phyloP scores from a whole-genome alignment of 2,113 vertebrate genomes.

The Nycticebus coucang region DNA sequence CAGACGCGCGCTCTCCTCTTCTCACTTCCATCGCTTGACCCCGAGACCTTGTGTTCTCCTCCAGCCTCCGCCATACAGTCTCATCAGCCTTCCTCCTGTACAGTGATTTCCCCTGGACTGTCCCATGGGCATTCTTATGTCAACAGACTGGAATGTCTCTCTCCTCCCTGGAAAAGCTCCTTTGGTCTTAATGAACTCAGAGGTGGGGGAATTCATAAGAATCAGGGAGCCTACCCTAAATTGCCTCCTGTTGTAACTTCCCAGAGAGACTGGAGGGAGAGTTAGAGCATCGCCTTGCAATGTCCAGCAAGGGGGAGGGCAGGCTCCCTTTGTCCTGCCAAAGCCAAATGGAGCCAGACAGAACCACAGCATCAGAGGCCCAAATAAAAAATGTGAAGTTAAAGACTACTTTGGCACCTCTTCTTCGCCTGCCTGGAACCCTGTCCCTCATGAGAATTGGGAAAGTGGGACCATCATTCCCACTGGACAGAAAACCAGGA shows the following conservation, averaged over 20 bases:
- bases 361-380: background rate
- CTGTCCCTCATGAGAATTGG: background rate
- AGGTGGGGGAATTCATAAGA: slow-evolving; percentile 32
- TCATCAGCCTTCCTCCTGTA: background rate
- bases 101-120: background rate
- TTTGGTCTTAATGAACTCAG: slow-evolving; percentile 31
- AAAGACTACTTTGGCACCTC: fast-evolving
- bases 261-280: background rate
- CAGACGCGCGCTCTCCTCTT: background rate
- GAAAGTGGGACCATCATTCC: too few relatives aligned
- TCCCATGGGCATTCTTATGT: background rate
- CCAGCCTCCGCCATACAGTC: background rate
- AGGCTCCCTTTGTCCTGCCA: background rate
- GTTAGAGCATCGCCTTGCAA: background rate
- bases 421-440: fast-evolving
- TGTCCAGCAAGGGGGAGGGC: background rate
- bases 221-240: background rate
- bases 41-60: background rate
- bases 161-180: background rate
- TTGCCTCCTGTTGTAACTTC: background rate
- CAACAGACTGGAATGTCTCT: slow-evolving; percentile 32
- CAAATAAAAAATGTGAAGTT: background rate
- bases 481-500: background rate
- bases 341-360: background rate
- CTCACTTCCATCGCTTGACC: background rate